phyloP scores from a whole-genome alignment of 2,113 vertebrate species.

The Poicephalus gulielmi region DNA sequence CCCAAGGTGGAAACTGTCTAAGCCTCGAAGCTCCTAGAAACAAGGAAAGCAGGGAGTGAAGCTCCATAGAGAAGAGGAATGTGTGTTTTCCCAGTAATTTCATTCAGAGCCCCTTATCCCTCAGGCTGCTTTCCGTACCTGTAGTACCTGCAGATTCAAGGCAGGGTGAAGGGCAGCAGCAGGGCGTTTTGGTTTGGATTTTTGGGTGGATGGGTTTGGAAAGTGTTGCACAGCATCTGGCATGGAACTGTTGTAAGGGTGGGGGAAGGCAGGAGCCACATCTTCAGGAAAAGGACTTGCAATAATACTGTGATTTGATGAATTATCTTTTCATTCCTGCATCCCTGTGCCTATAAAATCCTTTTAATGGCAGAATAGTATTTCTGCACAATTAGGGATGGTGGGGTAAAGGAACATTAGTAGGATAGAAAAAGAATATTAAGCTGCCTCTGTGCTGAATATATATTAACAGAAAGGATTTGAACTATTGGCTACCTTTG shows the following conservation, averaged over 20 bases:
- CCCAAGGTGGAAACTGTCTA: neutral
- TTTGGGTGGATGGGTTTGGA: neutral
- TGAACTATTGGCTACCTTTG: neutral
- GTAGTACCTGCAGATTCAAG: neutral
- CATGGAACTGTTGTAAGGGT: rapidly evolving
- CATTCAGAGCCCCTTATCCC: neutral
- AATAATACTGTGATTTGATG: neutral
- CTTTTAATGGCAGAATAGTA: neutral
- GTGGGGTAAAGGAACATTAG: neutral
- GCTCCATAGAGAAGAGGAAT: neutral
- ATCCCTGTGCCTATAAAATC: constrained; percentile 8
- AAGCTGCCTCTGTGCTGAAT: neutral
- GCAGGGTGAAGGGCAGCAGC: neutral
- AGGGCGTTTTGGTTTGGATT: neutral
- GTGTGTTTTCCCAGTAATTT: neutral
- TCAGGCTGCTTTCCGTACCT: neutral
- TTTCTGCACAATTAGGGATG: neutral
- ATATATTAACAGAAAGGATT: neutral
- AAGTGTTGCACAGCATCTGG: rapidly evolving
- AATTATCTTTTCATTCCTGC: neutral
- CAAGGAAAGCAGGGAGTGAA: neutral
- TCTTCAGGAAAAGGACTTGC: neutral
- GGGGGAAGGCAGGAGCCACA: neutral
- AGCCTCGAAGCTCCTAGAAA: neutral
- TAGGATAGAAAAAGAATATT: neutral